phyloP scores from a whole-genome alignment of 2,113 vertebrate species.

The Rhea pennata region DNA sequence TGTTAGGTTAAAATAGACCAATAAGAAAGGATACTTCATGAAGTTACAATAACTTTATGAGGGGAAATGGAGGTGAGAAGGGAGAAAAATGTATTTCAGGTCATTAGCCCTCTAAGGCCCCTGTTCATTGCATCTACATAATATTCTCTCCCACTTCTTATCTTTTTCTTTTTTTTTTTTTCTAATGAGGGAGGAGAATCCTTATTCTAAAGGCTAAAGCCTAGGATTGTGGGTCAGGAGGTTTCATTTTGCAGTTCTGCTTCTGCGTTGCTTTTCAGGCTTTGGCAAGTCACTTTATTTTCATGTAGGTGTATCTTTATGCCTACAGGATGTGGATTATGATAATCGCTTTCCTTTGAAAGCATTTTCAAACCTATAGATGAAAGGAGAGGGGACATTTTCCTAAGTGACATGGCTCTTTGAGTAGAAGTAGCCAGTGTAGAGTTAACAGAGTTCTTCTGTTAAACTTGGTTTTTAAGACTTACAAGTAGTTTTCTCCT shows the following conservation, averaged over 20 bases:
- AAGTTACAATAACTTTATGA: not conserved
- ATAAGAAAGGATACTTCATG: slow-evolving; percentile 3
- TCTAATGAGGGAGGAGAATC: slow-evolving; percentile 46
- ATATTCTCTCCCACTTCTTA: not conserved
- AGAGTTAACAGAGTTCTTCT: not conserved
- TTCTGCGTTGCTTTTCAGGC: not conserved
- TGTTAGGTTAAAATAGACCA: not conserved
- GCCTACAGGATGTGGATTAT: not conserved
- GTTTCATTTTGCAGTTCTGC: slow-evolving; percentile 25
- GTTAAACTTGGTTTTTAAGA: not conserved
- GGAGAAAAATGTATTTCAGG: not conserved
- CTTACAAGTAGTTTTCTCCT: not conserved
- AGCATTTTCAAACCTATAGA: not conserved
- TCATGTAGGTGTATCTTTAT: not conserved
- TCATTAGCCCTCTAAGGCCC: slow-evolving; percentile 32
- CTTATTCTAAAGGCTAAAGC: slow-evolving; percentile 36
- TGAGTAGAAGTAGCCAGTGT: not conserved
- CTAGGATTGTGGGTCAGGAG: not conserved
- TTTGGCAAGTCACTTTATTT: not conserved
- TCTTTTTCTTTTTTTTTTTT: slow-evolving; percentile 34
- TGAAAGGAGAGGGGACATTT: not conserved
- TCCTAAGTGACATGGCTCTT: not conserved
- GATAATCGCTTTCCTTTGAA: not conserved
- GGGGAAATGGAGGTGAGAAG: slow-evolving; percentile 19
- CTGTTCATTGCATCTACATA: slow-evolving; percentile 21